phyloP scores from a whole-genome alignment of 2,797 vertebrate genomes.

The Anisognathus igniventris region DNA sequence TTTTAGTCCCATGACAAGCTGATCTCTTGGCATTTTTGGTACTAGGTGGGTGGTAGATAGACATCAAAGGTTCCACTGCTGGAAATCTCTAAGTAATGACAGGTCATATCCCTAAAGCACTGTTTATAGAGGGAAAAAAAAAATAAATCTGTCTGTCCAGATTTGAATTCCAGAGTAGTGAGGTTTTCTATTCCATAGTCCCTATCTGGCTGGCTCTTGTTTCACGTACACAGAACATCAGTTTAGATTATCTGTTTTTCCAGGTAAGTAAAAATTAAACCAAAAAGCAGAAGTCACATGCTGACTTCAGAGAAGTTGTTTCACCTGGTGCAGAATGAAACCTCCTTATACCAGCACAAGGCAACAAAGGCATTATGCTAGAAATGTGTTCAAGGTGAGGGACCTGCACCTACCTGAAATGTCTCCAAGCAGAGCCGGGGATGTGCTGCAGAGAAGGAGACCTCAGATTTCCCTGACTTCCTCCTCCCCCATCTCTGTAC shows the following conservation, averaged over 20 bases:
- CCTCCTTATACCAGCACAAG: not conserved
- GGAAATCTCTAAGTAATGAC: conserved; percentile 41
- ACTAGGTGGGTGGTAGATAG: conserved; percentile 65
- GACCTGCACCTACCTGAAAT: not conserved
- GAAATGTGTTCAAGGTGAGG: not conserved
- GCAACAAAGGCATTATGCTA: accelerated
- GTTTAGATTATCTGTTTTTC: not conserved
- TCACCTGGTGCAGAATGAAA: not conserved
- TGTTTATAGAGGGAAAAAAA: not conserved
- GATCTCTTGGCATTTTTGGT: conserved; percentile 36
- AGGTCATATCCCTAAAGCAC: conserved; percentile 28
- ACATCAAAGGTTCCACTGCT: conserved; percentile 56
- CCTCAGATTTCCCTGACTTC: not conserved
- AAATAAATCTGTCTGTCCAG: not conserved
- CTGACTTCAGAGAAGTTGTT: not conserved
- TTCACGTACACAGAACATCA: not conserved
- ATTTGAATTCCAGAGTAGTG: not conserved
- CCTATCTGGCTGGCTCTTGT: not conserved
- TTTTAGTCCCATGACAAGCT: not conserved
- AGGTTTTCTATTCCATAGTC: not conserved
- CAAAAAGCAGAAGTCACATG: not conserved
- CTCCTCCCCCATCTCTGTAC: not conserved
- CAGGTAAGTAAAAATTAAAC: not conserved
- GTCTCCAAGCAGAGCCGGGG: not conserved
- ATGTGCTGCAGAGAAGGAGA: not conserved